Evolutionary conservation across 2,888 invertebrate species (phyloP).

Genomic region (Priocnemis perturbator): DNA sequence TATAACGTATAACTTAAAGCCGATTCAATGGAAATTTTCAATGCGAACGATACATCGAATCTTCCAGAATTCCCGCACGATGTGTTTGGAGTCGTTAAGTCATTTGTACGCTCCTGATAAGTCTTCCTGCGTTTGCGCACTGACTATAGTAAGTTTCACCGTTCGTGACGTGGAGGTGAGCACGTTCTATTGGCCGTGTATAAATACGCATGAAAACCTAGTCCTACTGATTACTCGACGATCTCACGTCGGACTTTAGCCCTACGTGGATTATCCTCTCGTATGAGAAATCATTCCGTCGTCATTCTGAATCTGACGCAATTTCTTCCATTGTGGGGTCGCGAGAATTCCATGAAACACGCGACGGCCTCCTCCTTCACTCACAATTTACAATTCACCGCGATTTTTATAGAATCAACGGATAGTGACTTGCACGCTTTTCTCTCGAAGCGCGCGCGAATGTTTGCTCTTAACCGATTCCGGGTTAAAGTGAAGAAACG

Average conservation of each 20-base stretch:
- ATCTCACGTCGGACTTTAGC: neutral
- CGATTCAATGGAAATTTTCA: no score
- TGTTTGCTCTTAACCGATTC: no score
- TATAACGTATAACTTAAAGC: no score
- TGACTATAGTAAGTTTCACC: neutral
- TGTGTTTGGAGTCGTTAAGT: no score
- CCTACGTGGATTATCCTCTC: neutral
- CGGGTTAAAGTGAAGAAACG: no score
- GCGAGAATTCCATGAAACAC: no score
- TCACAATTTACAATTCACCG: conserved; percentile 16
- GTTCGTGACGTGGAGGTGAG: conserved; percentile 57
- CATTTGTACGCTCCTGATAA: no score
- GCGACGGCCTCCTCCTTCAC: no score
- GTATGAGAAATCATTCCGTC: neutral
- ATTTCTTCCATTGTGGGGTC: neutral
- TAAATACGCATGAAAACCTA: conserved; percentile 13
- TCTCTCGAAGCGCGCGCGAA: no score
- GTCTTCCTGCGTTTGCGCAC: conserved; percentile 45
- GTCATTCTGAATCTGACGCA: neutral
- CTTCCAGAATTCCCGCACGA: no score
- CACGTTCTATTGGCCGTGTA: conserved; percentile 24
- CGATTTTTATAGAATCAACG: conserved; percentile 12
- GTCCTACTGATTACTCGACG: neutral
- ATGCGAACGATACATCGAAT: no score
- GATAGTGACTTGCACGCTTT: no score